Base-by-base conservation (phyloP, 2,113 vertebrate species). In the Rhinolophus ferrumequinum region DNA sequence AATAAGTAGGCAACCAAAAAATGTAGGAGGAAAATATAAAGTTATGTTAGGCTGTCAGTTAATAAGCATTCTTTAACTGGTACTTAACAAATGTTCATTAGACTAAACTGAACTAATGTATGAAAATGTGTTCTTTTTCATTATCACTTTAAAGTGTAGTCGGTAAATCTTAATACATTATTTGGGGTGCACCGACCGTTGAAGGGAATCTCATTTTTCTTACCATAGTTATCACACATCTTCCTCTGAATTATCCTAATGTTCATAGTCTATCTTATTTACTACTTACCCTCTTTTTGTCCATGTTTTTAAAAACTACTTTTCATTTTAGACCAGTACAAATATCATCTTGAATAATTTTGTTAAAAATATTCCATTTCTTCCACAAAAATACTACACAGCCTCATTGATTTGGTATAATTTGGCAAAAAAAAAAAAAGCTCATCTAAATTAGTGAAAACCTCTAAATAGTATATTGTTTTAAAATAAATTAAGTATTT, bases 291-390 rank as follows among this genome's bases (percentile, higher is more conserved):
- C 41, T 62, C 44, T 85, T 26, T 50, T 75, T 58, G 10, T 50
- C 8, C 28, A 19, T 87, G 26, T 44, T 76, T 94, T 82, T 62
- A 69, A 84, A 93, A 88, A 62, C 22, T 79, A 41, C 7, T 67
- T 58, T 52, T 60, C 38, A 67, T 58, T 86, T 93, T 86, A 90
- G 50, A 81, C 24, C 66, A 28, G 75, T 21, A 60, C 33, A 91
- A 80, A 44, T 81, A 60, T 88, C 19, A 58, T 84, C 28, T 50
- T 52, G 86, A 69, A 73, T 66, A 90, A 47, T 35, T 54, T 54
- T 82, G 76, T 64, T 75, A 60, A 96, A 90, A 72, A 76, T 56
- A 83, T 67, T 56, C 52, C 41, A 60, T 70, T 91, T 88, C 19
- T 64, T 93, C 15, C 77, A 64, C 21, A 56, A 90, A 80, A 64